Evolutionary conservation across 1,140 invertebrate genomes (phyloP), one percentile per base, ranked within the genome.

Genomic region (Zaprionus africanus): DNA sequence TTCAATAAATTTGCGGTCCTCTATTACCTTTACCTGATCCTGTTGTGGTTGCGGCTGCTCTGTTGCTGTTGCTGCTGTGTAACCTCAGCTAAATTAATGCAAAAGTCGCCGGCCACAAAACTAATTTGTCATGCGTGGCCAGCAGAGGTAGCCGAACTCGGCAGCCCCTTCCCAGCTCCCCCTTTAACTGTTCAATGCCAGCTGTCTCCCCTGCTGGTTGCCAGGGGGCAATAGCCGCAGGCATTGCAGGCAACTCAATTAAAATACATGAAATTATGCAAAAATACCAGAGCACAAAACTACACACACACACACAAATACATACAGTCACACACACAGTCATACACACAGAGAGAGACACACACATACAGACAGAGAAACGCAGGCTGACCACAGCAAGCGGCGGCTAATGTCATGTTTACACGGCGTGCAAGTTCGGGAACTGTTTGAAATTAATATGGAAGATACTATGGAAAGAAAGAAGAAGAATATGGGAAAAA

Each of bases 1-100:
- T 90, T 90, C 85, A 90, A 88, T 88, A 90, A 90, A 90, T 90
- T 90, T 90, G 85, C 69, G 85, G 85, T 90, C 66, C 73, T 79
- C 88, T 85, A 90, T 90, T 85, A 90, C 81, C 86, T 82, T 90
- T 82, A 90, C 85, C 86, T 82, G 85, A 54, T 66, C 53, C 76
- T 41, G 36, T 65, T 66, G 69, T 53, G 66, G 41, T 73, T 68
- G 63, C 49, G 61, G 66, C 67, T 34, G 41, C 13, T 4, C 9
- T 31, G 28, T 7, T 62, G 22, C 49, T 56, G 51, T 54, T 43
- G 41, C 41, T 17, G 56, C 22, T 60, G 67, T 34, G 71, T 78
- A 70, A 82, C 83, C 83, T 78, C 81, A 87, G 69, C 78, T 81
- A 88, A 88, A 87, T 87, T 84, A 88, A 88, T 87, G 84, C 81